Evolutionary conservation across 2,888 invertebrate species (phyloP).

Genomic region (Gibbula magus): DNA sequence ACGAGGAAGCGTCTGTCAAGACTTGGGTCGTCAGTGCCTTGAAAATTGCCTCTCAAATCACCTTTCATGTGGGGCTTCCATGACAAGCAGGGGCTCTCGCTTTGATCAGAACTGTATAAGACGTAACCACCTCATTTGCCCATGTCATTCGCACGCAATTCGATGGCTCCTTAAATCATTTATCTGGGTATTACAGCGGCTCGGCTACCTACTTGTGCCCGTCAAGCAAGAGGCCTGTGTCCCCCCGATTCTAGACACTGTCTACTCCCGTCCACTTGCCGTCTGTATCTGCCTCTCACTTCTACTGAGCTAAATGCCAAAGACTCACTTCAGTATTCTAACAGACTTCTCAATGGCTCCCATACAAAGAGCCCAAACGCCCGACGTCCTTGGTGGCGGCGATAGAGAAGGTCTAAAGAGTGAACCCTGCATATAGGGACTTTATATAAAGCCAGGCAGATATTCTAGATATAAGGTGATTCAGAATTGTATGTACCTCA

Average conservation of each 20-base stretch:
- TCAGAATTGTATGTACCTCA: too few relatives aligned
- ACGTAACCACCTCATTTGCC: constrained; percentile 40
- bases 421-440: too few relatives aligned
- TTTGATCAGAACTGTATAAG: constrained; percentile 34
- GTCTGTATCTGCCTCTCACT: not conserved
- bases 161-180: constrained; percentile 30
- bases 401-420: too few relatives aligned
- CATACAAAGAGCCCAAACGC: not conserved
- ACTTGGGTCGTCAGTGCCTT: constrained; percentile 4
- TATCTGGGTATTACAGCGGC: constrained; percentile 25
- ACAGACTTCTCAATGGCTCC: not conserved
- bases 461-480: too few relatives aligned
- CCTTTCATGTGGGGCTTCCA: constrained; percentile 19
- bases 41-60: constrained; percentile 35
- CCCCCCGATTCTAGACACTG: not conserved
- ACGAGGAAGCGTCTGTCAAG: constrained; percentile 18
- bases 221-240: not conserved
- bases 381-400: too few relatives aligned
- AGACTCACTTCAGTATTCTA: constrained; percentile 14
- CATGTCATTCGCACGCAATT: constrained; percentile 37
- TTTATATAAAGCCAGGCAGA: too few relatives aligned
- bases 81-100: constrained; percentile 33
- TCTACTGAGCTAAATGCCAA: constrained; percentile 18
- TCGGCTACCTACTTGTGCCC: constrained; percentile 11
- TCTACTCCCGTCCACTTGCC: not conserved